phyloP scores from a whole-genome alignment of 2,888 invertebrate genomes.

The Iphiclides podalirius region DNA sequence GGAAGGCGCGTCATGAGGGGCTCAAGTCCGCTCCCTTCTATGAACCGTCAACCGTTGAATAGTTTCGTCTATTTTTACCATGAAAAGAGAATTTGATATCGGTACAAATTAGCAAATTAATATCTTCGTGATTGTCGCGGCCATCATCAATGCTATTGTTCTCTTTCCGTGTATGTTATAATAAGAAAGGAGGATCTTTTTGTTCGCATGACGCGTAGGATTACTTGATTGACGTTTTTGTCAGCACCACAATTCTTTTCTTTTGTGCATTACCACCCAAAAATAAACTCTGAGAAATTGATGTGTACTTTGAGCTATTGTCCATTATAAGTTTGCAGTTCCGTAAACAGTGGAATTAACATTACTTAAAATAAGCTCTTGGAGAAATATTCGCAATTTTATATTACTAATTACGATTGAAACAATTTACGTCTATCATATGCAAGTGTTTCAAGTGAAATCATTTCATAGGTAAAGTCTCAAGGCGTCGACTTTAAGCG shows the following conservation, averaged over 20 bases:
- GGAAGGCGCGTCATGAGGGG: too few species aligned
- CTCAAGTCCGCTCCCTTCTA: constrained; percentile 25
- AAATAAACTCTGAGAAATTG: background rate
- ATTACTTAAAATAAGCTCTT: too few species aligned
- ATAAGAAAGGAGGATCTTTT: background rate
- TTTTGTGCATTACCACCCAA: background rate
- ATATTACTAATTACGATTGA: too few species aligned
- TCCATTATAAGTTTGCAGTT: too few species aligned
- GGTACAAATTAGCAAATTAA: constrained; percentile 18
- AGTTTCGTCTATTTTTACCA: constrained; percentile 31
- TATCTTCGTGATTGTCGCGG: constrained; percentile 17
- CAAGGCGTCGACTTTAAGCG: constrained; percentile 18
- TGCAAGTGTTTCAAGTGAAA: too few species aligned
- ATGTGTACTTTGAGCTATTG: too few species aligned
- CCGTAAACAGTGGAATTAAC: too few species aligned
- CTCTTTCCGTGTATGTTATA: background rate
- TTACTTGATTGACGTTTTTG: constrained; percentile 5
- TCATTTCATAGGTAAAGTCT: too few species aligned
- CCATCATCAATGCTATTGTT: background rate
- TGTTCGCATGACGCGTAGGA: background rate
- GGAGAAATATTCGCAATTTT: too few species aligned
- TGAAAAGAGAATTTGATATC: constrained; percentile 21
- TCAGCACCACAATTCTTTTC: background rate
- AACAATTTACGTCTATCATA: too few species aligned
- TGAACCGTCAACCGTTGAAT: constrained; percentile 31